phyloP scores from a whole-genome alignment of 2,888 invertebrate genomes.

The Conchocele bisecta region DNA sequence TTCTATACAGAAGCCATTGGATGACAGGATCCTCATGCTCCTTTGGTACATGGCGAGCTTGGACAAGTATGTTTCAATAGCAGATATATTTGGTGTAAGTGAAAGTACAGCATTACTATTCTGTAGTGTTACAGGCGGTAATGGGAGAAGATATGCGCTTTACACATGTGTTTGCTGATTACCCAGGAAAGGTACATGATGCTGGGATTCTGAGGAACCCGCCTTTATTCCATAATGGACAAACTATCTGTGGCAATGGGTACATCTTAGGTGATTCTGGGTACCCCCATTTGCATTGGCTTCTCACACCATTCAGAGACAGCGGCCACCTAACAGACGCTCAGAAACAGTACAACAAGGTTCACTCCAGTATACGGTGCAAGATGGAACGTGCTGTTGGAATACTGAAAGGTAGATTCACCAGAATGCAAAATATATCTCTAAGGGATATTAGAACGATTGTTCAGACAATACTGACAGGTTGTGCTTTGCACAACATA shows the following conservation, averaged over 20 bases:
- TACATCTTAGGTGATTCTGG: conserved; percentile 31
- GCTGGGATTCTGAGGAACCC: conserved; percentile 14
- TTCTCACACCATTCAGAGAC: conserved; percentile 26
- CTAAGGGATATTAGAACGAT: neutral
- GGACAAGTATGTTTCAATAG: conserved; percentile 22
- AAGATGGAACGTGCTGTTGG: conserved; percentile 28
- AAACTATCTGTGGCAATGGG: conserved; percentile 18
- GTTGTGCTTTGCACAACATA: conserved; percentile 19
- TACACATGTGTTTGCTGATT: conserved; percentile 27
- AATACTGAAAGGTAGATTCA: conserved; percentile 23
- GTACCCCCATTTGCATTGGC: conserved; percentile 23
- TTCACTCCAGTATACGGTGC: conserved; percentile 6
- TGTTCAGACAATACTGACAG: neutral
- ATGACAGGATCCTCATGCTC: conserved; percentile 11
- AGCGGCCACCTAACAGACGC: conserved; percentile 15
- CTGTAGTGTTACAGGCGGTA: conserved; percentile 24
- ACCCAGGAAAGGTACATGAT: conserved; percentile 25
- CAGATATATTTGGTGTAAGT: conserved; percentile 30
- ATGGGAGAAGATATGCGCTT: conserved; percentile 15
- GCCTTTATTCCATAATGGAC: conserved; percentile 19
- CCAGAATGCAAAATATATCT: conserved; percentile 14
- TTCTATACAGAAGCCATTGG: neutral
- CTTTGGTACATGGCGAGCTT: conserved; percentile 26
- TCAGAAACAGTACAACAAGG: conserved; percentile 6
- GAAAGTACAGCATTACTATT: conserved; percentile 29